Percentiles rank a stretch among this genome's conserved stretches.
Evolutionary conservation across 2,113 vertebrate genomes (phyloP).

Genomic region (Psilopogon haemacephalus): DNA sequence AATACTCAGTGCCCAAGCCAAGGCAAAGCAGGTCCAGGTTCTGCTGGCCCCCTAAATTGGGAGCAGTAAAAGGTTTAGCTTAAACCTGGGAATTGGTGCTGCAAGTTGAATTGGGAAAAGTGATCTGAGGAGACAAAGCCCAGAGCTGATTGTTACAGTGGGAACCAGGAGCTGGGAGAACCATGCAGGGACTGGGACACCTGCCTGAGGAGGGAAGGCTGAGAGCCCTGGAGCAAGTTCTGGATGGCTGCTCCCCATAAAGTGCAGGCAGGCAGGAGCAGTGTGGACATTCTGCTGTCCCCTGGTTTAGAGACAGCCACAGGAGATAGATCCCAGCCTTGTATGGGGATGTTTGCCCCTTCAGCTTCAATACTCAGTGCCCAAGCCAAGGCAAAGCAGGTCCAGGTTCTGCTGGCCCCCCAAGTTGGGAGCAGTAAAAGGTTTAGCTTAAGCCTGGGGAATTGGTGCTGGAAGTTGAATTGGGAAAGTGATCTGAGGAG

Average conservation of each 20-base stretch:
- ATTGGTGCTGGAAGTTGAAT: background rate
- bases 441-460: background rate
- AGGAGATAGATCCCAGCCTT: no score
- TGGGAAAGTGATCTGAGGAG: background rate
- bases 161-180: background rate
- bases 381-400: conserved; percentile 16
- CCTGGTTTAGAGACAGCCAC: no score
- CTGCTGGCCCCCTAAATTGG: conserved; percentile 5
- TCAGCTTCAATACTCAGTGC: conserved; percentile 25
- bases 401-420: background rate
- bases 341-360: no score
- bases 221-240: no score
- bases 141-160: background rate
- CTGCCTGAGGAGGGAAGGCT: no score
- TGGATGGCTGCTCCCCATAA: no score
- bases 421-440: conserved; percentile 42
- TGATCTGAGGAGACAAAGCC: background rate
- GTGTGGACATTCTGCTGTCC: no score
- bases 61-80: conserved; percentile 35
- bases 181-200: no score
- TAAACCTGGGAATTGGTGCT: background rate
- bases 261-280: no score
- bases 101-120: background rate
- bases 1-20: conserved; percentile 28
- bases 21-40: background rate